phyloP scores from a whole-genome alignment of 2,113 vertebrate genomes.

The Elgaria multicarinata region DNA sequence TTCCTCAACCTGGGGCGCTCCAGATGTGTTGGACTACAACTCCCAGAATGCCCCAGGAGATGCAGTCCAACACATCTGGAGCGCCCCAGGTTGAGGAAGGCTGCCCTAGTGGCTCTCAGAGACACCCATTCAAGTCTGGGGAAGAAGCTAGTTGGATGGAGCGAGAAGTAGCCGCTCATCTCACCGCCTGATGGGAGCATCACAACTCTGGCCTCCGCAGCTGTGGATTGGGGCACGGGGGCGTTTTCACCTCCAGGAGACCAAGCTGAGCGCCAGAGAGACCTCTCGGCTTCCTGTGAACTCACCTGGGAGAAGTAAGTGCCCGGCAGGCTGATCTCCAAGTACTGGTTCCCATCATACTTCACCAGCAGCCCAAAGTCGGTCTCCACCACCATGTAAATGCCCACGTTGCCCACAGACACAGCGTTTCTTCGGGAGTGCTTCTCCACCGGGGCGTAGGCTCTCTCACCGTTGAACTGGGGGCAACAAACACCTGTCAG shows the following conservation, averaged over 20 bases:
- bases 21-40: too few relatives aligned
- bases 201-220: background rate
- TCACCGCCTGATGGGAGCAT: background rate
- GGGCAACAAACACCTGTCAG: constrained; percentile 16
- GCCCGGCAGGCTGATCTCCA: constrained; percentile 86
- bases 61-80: too few relatives aligned
- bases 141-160: too few relatives aligned
- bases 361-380: constrained; percentile 87
- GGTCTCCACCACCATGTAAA: constrained; percentile 83
- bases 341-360: constrained; percentile 87
- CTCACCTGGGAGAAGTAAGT: constrained; percentile 88
- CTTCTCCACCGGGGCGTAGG: constrained; percentile 78
- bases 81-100: too few relatives aligned
- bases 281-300: background rate
- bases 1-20: too few relatives aligned
- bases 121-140: too few relatives aligned
- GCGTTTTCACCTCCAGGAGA: background rate
- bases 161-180: too few relatives aligned
- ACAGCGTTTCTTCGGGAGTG: constrained; percentile 47
- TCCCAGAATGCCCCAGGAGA: too few relatives aligned
- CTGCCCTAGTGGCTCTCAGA: too few relatives aligned
- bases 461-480: constrained; percentile 65
- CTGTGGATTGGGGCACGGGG: background rate
- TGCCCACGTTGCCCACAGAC: constrained; percentile 81
- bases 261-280: background rate